Percentiles rank a stretch among this genome's conserved stretches.
Conservation (phyloP, 1,140 invertebrate genomes). For the Penaeus indicus region DNA sequence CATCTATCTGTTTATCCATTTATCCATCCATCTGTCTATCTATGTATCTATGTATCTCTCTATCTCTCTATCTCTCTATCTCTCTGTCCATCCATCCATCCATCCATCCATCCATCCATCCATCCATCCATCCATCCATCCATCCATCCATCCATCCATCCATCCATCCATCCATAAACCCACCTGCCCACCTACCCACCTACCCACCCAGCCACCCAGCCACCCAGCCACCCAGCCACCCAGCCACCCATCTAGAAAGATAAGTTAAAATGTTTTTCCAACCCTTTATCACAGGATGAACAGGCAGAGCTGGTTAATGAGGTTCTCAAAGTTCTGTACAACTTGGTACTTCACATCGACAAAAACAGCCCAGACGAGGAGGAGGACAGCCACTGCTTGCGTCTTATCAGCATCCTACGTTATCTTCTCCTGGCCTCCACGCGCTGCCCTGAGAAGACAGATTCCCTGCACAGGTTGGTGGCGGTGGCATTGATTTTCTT, state of each 20-base stretch:
- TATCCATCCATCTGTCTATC: too few species aligned
- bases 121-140: too few species aligned
- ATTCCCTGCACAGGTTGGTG: conserved; percentile 80
- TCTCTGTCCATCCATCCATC: too few species aligned
- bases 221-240: too few species aligned
- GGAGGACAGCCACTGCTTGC: conserved; percentile 80
- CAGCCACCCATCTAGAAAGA: too few species aligned
- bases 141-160: background rate
- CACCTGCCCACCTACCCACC: too few species aligned
- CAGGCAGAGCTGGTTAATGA: conserved; percentile 83
- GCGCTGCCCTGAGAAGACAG: conserved; percentile 78
- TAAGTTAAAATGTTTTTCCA: conserved; percentile 17
- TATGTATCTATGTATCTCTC: background rate
- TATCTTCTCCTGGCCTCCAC: conserved; percentile 78
- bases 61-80: background rate
- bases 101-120: too few species aligned
- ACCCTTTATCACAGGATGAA: conserved; percentile 72
- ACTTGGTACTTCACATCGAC: conserved; percentile 77
- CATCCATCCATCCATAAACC: too few species aligned
- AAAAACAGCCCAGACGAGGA: conserved; percentile 74
- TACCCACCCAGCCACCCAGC: too few species aligned
- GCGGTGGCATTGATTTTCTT: conserved; percentile 72
- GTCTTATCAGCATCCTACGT: conserved; percentile 81
- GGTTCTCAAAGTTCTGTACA: conserved; percentile 91
- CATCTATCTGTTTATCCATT: too few species aligned